Conservation (phyloP, 1,140 invertebrate species). For the Drosophila guanche region DNA sequence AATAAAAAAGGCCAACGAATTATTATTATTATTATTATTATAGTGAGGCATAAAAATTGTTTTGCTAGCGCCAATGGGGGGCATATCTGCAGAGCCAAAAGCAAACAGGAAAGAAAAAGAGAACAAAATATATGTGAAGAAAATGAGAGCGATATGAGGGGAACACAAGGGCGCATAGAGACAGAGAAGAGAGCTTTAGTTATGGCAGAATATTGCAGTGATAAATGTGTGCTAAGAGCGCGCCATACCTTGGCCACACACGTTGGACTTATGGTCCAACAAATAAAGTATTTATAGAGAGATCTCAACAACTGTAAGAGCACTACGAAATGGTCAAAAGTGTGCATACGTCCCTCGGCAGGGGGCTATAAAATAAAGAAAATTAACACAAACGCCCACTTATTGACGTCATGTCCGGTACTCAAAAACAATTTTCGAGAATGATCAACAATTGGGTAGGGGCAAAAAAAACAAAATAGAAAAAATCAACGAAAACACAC, state of each 20-base stretch:
- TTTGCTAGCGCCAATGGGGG: slow-evolving; percentile 44
- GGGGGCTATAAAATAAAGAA: slow-evolving; percentile 47
- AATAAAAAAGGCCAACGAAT: slow-evolving; percentile 64
- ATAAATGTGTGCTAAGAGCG: too few species aligned
- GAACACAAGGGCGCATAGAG: too few species aligned
- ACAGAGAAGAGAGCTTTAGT: too few species aligned
- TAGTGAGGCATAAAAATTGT: slow-evolving; percentile 48
- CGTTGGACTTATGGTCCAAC: too few species aligned
- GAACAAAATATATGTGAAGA: not conserved
- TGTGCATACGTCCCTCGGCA: slow-evolving; percentile 19
- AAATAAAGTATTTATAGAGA: too few species aligned
- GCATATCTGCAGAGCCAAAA: slow-evolving; percentile 29
- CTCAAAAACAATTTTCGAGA: slow-evolving; percentile 82
- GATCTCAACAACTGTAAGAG: not conserved
- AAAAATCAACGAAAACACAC: slow-evolving; percentile 68
- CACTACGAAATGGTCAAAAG: slow-evolving; percentile 26
- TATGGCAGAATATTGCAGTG: too few species aligned
- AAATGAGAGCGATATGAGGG: too few species aligned
- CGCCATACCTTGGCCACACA: too few species aligned
- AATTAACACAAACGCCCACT: slow-evolving; percentile 82
- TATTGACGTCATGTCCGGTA: slow-evolving; percentile 82
- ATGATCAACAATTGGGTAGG: slow-evolving; percentile 74
- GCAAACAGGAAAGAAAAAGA: slow-evolving; percentile 22
- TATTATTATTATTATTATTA: slow-evolving; percentile 67
- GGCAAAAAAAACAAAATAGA: slow-evolving; percentile 72